Evolutionary conservation across 1,140 invertebrate species (phyloP), one percentile per base, ranked within the genome.

Genomic region (Hormaphis cornu): DNA sequence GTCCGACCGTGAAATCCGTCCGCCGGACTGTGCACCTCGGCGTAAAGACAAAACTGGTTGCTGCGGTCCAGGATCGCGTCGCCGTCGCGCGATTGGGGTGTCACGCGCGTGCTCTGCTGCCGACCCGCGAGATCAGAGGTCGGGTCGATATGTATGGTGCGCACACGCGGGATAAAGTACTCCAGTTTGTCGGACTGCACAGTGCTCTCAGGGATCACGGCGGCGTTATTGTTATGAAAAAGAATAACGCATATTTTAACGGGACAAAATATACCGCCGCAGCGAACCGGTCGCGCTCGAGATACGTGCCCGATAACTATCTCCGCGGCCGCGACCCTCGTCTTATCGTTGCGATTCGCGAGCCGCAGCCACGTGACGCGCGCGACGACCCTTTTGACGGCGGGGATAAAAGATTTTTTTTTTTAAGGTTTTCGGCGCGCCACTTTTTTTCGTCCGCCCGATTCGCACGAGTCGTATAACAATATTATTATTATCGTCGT

Each of bases 61-160:
- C 30, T 6, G 52, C 9, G 53, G 53, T 56, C 30, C 53, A 56
- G 53, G 30, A 54, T 54, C 28, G 52, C n/a, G 6, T 2, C 14
- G n/a, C 12, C 40, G 14, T 9, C 30, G 30, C 12, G 37, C 40
- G 58, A 40, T 63, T 26, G 58, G 42, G 35, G 14, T 37, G 6
- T 8, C 14, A 8, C 2, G 35, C 22, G 30, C 56, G 56, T 42
- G 56, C 35, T 40, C 56, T 3, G 0, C 14, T 12, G 20, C 24
- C n/a, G 56, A 59, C 56, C 56, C 22, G n/a, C n/a, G 35, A 59
- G 56, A 59, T 59, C 56, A 59, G n/a, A 42, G 56, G 56, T 59
- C 56, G 9, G 18, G 6, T 8, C 10, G 56, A 44, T 61, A n/a
- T n/a, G n/a, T n/a, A n/a, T n/a, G n/a, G n/a, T n/a, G n/a, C n/a